These are phyloP conservation scores for Boleophthalmus pectinirostris DNA, from an alignment of 2,113 vertebrate species.

Conservation along the genomic window DNA sequence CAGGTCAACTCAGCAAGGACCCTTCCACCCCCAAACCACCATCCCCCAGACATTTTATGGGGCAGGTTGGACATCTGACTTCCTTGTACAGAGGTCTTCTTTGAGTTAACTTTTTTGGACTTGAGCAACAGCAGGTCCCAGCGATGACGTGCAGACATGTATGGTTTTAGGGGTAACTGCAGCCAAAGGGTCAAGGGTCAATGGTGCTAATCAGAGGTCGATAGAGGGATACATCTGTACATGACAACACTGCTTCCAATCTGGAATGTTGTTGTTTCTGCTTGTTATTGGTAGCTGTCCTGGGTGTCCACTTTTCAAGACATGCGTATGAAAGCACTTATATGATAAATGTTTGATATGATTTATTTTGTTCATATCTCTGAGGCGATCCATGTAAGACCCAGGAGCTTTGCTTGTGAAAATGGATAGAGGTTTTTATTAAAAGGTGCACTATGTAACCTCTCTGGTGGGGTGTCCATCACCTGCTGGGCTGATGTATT, in stretches of 20 bases:
- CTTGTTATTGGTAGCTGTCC: background rate
- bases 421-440: too few relatives aligned
- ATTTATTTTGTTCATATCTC: too few relatives aligned
- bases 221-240: slow-evolving; percentile 33
- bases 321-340: background rate
- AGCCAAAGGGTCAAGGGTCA: slow-evolving; percentile 45
- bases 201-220: slow-evolving; percentile 30
- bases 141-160: slow-evolving; percentile 23
- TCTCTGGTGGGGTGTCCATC: too few relatives aligned
- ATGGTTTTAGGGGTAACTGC: slow-evolving; percentile 31
- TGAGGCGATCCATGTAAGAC: too few relatives aligned
- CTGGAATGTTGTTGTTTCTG: background rate
- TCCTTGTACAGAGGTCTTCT: background rate
- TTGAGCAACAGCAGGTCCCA: slow-evolving; percentile 15
- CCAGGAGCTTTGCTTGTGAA: too few relatives aligned
- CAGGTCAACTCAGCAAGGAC: slow-evolving; percentile 63
- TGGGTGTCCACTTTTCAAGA: background rate
- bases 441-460: too few relatives aligned
- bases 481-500: too few relatives aligned
- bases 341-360: background rate
- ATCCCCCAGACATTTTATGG: slow-evolving; percentile 15
- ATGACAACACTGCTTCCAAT: slow-evolving; percentile 10
- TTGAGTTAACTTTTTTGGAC: background rate
- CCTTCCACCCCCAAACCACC: slow-evolving; percentile 12
- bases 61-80: slow-evolving; percentile 2